These are phyloP conservation scores for Clepsis dumicolana DNA, from an alignment of 2,888 invertebrate genomes.

Conservation along the genomic window DNA sequence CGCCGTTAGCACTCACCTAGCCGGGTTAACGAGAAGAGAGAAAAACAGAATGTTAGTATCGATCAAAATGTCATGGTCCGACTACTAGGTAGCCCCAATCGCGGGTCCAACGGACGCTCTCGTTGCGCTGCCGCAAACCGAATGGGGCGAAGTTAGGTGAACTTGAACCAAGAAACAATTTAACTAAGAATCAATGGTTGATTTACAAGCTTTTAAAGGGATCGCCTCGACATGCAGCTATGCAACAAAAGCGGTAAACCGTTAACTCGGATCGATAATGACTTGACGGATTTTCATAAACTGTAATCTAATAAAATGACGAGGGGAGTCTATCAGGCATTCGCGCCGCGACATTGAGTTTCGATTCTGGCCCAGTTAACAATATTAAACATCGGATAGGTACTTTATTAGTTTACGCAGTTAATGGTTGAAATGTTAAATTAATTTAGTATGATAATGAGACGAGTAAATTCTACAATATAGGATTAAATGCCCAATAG, in stretches of 20 bases:
- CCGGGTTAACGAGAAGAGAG: slow-evolving; percentile 90
- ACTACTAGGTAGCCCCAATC: slow-evolving; percentile 78
- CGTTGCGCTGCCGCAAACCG: slow-evolving; percentile 59
- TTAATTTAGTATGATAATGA: slow-evolving; percentile 86
- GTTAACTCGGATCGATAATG: slow-evolving; percentile 77
- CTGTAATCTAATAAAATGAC: slow-evolving; percentile 65
- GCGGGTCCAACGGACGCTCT: slow-evolving; percentile 65
- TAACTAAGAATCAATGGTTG: slow-evolving; percentile 50
- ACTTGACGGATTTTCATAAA: slow-evolving; percentile 74
- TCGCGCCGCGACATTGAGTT: slow-evolving; percentile 80
- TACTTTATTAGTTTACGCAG: slow-evolving; percentile 82
- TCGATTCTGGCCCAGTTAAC: slow-evolving; percentile 80
- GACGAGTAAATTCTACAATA: slow-evolving; percentile 75
- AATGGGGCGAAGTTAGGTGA: slow-evolving; percentile 39
- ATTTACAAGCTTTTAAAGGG: slow-evolving; percentile 48
- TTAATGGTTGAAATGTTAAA: slow-evolving; percentile 86
- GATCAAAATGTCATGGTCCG: slow-evolving; percentile 84
- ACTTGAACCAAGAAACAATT: slow-evolving; percentile 44
- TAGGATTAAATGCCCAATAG: slow-evolving; percentile 87
- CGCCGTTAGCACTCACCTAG: slow-evolving; percentile 93
- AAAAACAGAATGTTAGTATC: slow-evolving; percentile 90
- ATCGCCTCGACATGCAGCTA: slow-evolving; percentile 75
- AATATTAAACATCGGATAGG: slow-evolving; percentile 75
- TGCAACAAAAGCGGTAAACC: slow-evolving; percentile 76
- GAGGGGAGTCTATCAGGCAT: slow-evolving; percentile 85